Evolutionary conservation across 1,140 invertebrate species (phyloP).

Genomic region (Habropoda laboriosa): DNA sequence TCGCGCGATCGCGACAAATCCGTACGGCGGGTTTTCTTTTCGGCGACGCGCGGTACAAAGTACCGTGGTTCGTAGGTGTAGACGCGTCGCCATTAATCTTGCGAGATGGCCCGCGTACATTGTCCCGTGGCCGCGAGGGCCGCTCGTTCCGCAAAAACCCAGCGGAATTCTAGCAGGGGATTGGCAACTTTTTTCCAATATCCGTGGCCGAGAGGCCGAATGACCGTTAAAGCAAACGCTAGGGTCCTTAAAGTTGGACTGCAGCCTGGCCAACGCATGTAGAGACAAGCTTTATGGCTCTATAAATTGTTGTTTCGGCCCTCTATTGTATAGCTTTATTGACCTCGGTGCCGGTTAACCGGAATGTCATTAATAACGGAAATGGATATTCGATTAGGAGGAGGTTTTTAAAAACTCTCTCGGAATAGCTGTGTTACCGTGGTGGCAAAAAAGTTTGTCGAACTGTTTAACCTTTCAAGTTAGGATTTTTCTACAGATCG

Average conservation of each 20-base stretch:
- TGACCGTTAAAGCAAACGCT: conserved; percentile 64
- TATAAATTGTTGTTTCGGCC: conserved; percentile 63
- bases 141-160: conserved; percentile 60
- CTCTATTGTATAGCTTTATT: conserved; percentile 59
- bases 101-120: conserved; percentile 49
- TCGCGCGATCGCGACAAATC: neutral
- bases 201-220: conserved; percentile 50
- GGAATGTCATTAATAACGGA: conserved; percentile 62
- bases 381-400: conserved; percentile 58
- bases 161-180: conserved; percentile 67
- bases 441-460: conserved; percentile 4
- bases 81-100: conserved; percentile 58
- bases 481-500: no score
- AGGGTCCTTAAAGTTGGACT: conserved; percentile 51
- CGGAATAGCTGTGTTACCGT: no score
- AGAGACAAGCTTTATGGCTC: conserved; percentile 64
- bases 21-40: conserved; percentile 41
- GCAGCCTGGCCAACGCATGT: conserved; percentile 50
- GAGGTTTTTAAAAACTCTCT: conserved; percentile 18
- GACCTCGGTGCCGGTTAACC: conserved; percentile 45
- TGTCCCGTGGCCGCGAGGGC: conserved; percentile 43
- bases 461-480: conserved; percentile 22
- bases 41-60: conserved; percentile 31
- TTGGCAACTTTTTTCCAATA: conserved; percentile 67
- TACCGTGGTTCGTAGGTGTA: conserved; percentile 63